phyloP scores from a whole-genome alignment of 1,140 invertebrate genomes.

The Apis laboriosa region DNA sequence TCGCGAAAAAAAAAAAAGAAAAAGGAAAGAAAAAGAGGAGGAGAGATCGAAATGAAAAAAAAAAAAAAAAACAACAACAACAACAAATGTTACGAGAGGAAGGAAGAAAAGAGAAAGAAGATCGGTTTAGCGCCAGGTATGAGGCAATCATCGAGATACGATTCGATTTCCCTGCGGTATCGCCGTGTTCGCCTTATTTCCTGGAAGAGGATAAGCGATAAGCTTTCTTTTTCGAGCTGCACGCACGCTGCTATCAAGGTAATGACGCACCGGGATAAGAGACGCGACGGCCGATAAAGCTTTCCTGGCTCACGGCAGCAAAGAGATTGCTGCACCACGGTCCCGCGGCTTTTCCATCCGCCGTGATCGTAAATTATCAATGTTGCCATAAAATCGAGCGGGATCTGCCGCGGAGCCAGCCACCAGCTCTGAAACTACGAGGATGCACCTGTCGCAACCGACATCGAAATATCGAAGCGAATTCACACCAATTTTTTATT shows the following conservation, averaged over 20 bases:
- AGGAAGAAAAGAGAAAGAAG: background rate
- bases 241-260: conserved; percentile 40
- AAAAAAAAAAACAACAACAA: too few species aligned
- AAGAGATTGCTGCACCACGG: conserved; percentile 20
- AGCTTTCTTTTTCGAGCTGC: conserved; percentile 39
- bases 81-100: background rate
- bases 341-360: conserved; percentile 33
- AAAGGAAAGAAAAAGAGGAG: background rate
- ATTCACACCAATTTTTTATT: background rate
- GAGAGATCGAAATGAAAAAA: background rate
- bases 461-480: conserved; percentile 20
- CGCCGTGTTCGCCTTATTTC: conserved; percentile 46
- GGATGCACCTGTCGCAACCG: background rate
- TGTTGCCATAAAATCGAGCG: conserved; percentile 41
- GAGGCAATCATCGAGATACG: conserved; percentile 35
- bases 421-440: background rate
- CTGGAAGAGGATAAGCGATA: conserved; percentile 47
- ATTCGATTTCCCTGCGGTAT: conserved; percentile 40
- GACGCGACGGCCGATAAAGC: conserved; percentile 54
- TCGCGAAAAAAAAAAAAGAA: background rate
- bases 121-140: conserved; percentile 17
- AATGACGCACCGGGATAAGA: conserved; percentile 55
- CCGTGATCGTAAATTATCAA: conserved; percentile 39
- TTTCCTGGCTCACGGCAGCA: conserved; percentile 20
- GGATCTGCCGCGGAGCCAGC: background rate